Evolutionary conservation across 2,797 vertebrate genomes (phyloP), one percentile per base, ranked within the genome.

Genomic region (Trachurus trachurus): DNA sequence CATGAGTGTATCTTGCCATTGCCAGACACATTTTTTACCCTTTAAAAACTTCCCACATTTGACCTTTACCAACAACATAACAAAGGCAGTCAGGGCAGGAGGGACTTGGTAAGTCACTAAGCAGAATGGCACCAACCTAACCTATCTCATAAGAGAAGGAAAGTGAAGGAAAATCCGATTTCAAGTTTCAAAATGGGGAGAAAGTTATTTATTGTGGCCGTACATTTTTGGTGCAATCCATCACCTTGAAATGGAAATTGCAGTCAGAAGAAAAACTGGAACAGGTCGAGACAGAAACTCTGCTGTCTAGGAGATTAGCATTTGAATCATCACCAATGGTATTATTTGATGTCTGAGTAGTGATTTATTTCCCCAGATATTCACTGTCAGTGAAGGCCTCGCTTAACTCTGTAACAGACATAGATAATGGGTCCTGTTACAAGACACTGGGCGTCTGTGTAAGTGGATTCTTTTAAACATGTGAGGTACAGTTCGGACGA

Each of bases 51-150:
- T 75, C 54, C 58, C 40, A 54, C 66, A 63, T 76, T 56, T 88
- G 59, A 88, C 86, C 83, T 88, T 83, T 88, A 57, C 60, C 47
- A 78, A 73, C n/a, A 62, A n/a, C 60, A 56, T 39, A 66, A 74
- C 40, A 71, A 54, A 66, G 65, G 79, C 44, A 74, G 31, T 57
- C 49, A 17, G 21, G 61, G 61, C 68, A 45, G 21, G 11, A 16
- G 19, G 50, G 62, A 82, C 34, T 79, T 39, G 62, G 16, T 71
- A 47, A 78, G 76, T 77, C 74, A 34, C 15, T 40, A 5, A 58
- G 71, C 19, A 42, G 69, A 81, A 78, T 53, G 21, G 37, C 31
- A 63, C 11, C 15, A 52, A 49, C 29, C 11, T 13, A 29, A 71
- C 44, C 40, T 54, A 13, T 37, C 58, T 40, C 16, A 37, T 6